Conservation (phyloP, 1,140 invertebrate genomes). For the Rhagoletis zephyria region DNA sequence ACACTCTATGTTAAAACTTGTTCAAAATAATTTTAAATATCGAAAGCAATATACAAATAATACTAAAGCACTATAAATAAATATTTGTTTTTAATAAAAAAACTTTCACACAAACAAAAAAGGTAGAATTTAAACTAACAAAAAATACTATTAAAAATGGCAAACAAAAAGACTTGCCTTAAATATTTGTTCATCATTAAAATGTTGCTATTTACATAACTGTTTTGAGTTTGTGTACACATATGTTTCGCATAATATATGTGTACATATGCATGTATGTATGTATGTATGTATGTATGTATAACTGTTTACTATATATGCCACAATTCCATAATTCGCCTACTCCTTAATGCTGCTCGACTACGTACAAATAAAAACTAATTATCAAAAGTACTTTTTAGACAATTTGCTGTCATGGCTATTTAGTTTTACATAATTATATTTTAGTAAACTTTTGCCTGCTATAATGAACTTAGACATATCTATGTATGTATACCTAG, state of each 20-base stretch:
- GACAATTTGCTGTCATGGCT: constrained; percentile 6
- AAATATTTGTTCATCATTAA: constrained; percentile 21
- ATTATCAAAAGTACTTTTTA: background rate
- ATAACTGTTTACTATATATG: background rate
- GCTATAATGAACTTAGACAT: background rate
- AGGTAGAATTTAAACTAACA: background rate
- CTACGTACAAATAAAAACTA: background rate
- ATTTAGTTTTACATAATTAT: background rate
- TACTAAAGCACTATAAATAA: constrained; percentile 26
- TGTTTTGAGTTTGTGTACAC: background rate
- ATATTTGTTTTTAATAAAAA: constrained; percentile 11
- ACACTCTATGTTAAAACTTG: background rate
- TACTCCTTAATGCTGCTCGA: background rate
- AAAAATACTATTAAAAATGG: background rate
- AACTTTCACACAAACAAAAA: background rate
- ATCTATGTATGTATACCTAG: background rate
- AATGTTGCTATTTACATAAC: constrained; percentile 1
- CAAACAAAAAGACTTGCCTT: background rate
- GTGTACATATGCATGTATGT: constrained; percentile 42
- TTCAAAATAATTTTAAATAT: background rate
- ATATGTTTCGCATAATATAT: too few species aligned
- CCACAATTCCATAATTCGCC: constrained; percentile 38
- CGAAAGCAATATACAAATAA: constrained; percentile 14
- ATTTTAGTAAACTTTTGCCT: background rate
- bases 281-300: constrained; percentile 15